Conservation (phyloP, 1,140 invertebrate genomes). For the Drosophila bocki region DNA sequence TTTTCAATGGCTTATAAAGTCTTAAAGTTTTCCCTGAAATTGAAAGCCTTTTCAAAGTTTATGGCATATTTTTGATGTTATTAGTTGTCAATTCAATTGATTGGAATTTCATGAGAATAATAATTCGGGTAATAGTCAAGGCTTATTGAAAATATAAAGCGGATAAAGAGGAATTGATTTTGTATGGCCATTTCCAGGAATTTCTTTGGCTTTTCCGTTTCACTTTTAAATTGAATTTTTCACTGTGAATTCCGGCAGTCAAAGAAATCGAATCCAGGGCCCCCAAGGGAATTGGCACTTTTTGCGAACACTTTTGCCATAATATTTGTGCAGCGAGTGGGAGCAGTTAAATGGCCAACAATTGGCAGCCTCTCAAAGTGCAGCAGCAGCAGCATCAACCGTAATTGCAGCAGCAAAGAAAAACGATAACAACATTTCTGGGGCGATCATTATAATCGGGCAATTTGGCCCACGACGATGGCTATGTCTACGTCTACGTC, state of each 20-base stretch:
- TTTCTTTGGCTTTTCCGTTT: background rate
- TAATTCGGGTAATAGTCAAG: background rate
- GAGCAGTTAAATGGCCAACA: slow-evolving; percentile 26
- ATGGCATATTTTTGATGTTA: background rate
- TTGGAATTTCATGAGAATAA: slow-evolving; percentile 2
- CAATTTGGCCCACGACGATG: slow-evolving; percentile 49
- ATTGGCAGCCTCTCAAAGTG: slow-evolving; percentile 61
- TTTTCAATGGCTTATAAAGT: background rate
- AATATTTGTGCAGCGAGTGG: slow-evolving; percentile 6
- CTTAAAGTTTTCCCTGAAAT: background rate
- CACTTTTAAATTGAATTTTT: slow-evolving; percentile 9
- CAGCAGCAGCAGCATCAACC: slow-evolving; percentile 12
- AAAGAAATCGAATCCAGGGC: slow-evolving; percentile 13
- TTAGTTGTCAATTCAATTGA: slow-evolving; percentile 8
- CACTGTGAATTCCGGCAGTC: background rate
- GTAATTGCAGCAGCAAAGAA: slow-evolving; percentile 42
- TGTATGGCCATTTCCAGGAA: slow-evolving; percentile 2
- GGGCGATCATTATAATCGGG: slow-evolving; percentile 70
- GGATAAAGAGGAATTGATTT: background rate
- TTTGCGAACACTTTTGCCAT: slow-evolving; percentile 11
- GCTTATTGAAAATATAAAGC: slow-evolving; percentile 1
- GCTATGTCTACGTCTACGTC: background rate
- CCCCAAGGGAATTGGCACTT: slow-evolving; percentile 5
- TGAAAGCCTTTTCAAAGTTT: slow-evolving; percentile 1
- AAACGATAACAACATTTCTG: slow-evolving; percentile 47